Evolutionary conservation across 2,888 invertebrate genomes (phyloP).

Genomic region (Sialis fuliginosa): DNA sequence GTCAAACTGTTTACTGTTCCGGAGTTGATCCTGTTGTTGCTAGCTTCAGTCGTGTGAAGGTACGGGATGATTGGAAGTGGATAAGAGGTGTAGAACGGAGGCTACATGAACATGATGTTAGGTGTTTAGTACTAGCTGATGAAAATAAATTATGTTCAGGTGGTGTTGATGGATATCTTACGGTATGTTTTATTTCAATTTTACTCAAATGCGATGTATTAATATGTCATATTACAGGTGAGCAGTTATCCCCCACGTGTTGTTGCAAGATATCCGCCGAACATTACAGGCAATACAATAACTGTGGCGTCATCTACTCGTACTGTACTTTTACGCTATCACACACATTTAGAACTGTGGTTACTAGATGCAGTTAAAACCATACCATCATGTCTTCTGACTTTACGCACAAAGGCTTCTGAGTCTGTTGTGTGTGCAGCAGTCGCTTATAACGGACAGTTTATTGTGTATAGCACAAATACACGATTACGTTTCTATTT

Average conservation of each 20-base stretch:
- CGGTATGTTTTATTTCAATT: slow-evolving; percentile 21
- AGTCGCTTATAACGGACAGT: slow-evolving; percentile 50
- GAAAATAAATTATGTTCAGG: slow-evolving; percentile 53
- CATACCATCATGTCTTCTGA: slow-evolving; percentile 48
- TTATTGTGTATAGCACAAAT: slow-evolving; percentile 59
- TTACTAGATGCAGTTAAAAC: slow-evolving; percentile 32
- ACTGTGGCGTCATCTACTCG: slow-evolving; percentile 33
- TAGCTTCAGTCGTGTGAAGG: slow-evolving; percentile 48
- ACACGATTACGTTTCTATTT: slow-evolving; percentile 46
- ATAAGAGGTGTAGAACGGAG: slow-evolving; percentile 61
- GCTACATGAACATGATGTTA: slow-evolving; percentile 77
- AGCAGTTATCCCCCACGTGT: slow-evolving; percentile 52
- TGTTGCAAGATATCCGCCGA: slow-evolving; percentile 51
- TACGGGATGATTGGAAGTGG: slow-evolving; percentile 46
- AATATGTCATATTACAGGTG: too few species aligned
- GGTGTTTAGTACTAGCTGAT: slow-evolving; percentile 40
- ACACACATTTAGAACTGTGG: slow-evolving; percentile 41
- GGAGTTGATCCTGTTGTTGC: slow-evolving; percentile 71
- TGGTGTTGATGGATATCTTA: slow-evolving; percentile 64
- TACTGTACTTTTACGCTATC: slow-evolving; percentile 33
- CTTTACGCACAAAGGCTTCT: slow-evolving; percentile 42
- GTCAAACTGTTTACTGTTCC: slow-evolving; percentile 53
- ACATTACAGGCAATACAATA: slow-evolving; percentile 41
- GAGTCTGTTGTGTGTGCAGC: slow-evolving; percentile 53
- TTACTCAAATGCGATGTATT: too few species aligned